phyloP scores from a whole-genome alignment of 2,888 invertebrate genomes.

The Brachyptera risi region DNA sequence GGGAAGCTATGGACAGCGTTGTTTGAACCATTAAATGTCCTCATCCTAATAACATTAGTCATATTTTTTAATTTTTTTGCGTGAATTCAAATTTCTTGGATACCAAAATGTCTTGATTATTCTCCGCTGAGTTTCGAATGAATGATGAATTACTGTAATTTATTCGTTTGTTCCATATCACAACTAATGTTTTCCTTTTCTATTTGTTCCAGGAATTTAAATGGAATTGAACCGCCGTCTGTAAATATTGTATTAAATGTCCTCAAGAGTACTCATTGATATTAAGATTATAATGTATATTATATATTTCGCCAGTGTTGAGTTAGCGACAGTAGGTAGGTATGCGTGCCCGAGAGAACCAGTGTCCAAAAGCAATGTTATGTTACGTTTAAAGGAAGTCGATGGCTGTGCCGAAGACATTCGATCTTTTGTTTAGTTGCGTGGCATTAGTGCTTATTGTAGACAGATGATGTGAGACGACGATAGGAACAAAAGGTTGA shows the following conservation, averaged over 20 bases:
- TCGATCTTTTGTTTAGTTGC: constrained; percentile 11
- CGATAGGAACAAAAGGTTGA: no score
- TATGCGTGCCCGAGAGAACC: background rate
- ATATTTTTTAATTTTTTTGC: no score
- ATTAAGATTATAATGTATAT: constrained; percentile 1
- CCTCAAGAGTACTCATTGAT: constrained; percentile 9
- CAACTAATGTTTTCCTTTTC: background rate
- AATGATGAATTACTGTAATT: no score
- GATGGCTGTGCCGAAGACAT: constrained; percentile 20
- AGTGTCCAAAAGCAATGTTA: background rate
- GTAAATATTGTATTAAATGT: constrained; percentile 25
- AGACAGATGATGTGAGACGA: no score
- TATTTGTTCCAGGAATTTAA: constrained; percentile 31
- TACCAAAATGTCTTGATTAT: no score
- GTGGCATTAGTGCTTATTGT: constrained; percentile 24
- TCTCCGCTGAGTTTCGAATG: no score
- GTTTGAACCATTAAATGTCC: no score
- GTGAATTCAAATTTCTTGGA: no score
- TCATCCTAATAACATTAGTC: no score
- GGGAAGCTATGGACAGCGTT: no score
- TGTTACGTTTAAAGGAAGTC: background rate
- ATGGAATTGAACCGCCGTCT: constrained; percentile 29
- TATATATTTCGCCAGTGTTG: constrained; percentile 8
- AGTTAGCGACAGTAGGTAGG: no score
- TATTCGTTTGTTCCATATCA: background rate